Evolutionary conservation across 2,113 vertebrate species (phyloP), one percentile per base, ranked within the genome.

Genomic region (Brachirus orientalis): DNA sequence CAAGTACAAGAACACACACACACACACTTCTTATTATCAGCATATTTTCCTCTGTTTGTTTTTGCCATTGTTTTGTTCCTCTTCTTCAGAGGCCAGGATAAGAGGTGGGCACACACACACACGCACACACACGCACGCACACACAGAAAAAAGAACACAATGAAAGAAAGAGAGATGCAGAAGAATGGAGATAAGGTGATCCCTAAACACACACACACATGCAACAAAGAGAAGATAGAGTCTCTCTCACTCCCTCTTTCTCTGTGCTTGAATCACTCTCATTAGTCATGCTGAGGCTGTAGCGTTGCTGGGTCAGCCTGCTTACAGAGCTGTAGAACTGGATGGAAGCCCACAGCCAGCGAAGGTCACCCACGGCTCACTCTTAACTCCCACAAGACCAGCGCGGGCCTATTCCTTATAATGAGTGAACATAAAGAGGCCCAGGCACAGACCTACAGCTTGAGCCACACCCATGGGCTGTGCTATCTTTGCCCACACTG

Each of bases 251-350:
- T 45, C 51, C 10, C 76, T 71, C 50, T 48, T 6, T 47, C 14
- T 43, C 19, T 50, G 10, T 46, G 78, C 72, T 59, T 84, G 87
- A 83, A 77, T 86, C 78, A 60, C 70, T 51, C 87, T 86, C 85
- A 89, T 90, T 90, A 88, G 75, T 80, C 68, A 89, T 89, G 76
- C 85, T 64, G 79, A 56, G 73, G 58, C 65, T 33, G 83, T 88
- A 70, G 76, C 67, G 48, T 17, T 60, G 81, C 85, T 33, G 22
- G 77, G 70, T 80, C 57, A 22, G 73, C 59, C 73, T 53, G 84
- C 82, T 82, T 48, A 58, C 78, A 69, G 76, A 84, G 82, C 77
- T 76, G 80, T 69, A 18, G 79, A 80, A 63, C 87, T 86, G 87
- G 87, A 85, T 54, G 52, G 65, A 68, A 68, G 83, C 82, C 81